A percentile compares a stretch with the other conserved stretches of the same genome.
Evolutionary conservation across 2,113 vertebrate species (phyloP).

Genomic region (Hippolais icterina): DNA sequence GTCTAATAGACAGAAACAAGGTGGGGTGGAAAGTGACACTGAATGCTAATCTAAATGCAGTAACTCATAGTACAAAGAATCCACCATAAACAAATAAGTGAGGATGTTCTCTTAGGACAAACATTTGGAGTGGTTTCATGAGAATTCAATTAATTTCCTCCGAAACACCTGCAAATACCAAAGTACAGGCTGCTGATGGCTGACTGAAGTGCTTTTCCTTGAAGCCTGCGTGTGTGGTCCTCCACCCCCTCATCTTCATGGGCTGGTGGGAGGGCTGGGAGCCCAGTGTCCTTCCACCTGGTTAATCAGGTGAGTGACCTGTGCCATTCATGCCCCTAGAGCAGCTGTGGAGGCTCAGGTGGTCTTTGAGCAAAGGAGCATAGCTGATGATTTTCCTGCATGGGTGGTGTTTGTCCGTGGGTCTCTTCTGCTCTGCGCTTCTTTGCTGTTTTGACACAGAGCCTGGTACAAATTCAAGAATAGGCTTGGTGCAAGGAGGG

Average conservation of each 20-base stretch:
- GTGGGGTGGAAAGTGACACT: neutral
- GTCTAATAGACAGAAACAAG: neutral
- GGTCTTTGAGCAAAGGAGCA: neutral
- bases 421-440: neutral
- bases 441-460: neutral
- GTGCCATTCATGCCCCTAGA: fast-evolving
- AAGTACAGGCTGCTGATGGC: neutral
- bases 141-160: neutral
- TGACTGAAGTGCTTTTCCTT: neutral
- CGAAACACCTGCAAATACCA: neutral
- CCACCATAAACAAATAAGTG: neutral
- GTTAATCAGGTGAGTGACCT: neutral
- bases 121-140: neutral
- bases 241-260: neutral
- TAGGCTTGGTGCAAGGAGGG: neutral
- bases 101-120: conserved; percentile 13
- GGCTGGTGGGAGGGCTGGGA: neutral
- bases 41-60: conserved; percentile 20
- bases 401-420: neutral
- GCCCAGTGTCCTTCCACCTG: neutral
- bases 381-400: neutral
- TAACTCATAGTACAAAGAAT: neutral
- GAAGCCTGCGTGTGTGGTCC: neutral
- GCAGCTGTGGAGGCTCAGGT: neutral
- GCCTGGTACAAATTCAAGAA: neutral